These are phyloP conservation scores for Cosmorhoe ocellata DNA, from an alignment of 2,888 invertebrate species.

Conservation along the genomic window DNA sequence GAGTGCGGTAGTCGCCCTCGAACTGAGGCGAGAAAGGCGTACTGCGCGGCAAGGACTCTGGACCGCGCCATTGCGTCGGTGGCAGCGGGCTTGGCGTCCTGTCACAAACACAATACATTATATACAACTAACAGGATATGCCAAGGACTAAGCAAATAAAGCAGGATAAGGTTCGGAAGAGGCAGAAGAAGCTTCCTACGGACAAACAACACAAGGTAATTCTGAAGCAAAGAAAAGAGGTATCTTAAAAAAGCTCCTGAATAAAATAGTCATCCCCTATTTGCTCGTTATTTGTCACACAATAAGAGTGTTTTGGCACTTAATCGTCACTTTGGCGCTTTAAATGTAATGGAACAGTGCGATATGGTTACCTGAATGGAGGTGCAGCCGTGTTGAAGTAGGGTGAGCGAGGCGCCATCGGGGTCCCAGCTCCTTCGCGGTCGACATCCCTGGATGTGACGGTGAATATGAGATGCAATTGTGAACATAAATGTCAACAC, in stretches of 20 bases:
- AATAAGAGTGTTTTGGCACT: no score
- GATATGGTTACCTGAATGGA: slow-evolving; percentile 73
- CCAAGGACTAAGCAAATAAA: no score
- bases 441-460: slow-evolving; percentile 67
- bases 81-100: slow-evolving; percentile 81
- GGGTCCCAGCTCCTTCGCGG: slow-evolving; percentile 57
- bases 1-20: slow-evolving; percentile 66
- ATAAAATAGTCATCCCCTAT: no score
- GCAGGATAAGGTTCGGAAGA: no score
- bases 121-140: background rate
- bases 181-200: no score
- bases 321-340: no score
- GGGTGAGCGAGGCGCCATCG: slow-evolving; percentile 71
- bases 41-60: slow-evolving; percentile 80
- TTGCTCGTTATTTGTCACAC: no score
- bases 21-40: slow-evolving; percentile 67
- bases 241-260: no score
- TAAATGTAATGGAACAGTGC: slow-evolving; percentile 1
- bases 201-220: no score
- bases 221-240: no score
- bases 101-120: slow-evolving; percentile 9
- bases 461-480: slow-evolving; percentile 28
- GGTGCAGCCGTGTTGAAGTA: slow-evolving; percentile 58
- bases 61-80: slow-evolving; percentile 68
- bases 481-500: slow-evolving; percentile 28